Base-by-base conservation (phyloP, 2,888 invertebrate species). In the Pandemis cinnamomeana region DNA sequence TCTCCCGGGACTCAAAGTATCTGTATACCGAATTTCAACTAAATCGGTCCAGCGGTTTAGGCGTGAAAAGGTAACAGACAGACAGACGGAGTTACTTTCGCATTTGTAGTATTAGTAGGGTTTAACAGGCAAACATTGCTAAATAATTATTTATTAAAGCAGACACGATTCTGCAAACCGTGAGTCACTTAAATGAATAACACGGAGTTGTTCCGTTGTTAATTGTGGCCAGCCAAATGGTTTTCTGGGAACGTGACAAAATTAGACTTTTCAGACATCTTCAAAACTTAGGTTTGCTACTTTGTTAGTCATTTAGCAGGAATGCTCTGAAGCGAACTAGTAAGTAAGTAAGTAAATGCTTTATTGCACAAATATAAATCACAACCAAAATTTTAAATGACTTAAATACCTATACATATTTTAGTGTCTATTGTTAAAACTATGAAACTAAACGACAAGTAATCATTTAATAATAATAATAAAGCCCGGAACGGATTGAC, bases 101-200 rank as follows among this genome's bases (percentile, higher is more conserved):
- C n/a, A 51, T 13, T 51, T 51, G 15, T 13, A 51, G 7, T 7
- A 13, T 51, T n/a, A 7, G n/a, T n/a, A 36, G 27, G 27, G 27
- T 4, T n/a, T 51, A 51, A 51, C n/a, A 51, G n/a, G n/a, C 51
- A 51, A n/a, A 51, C 51, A 51, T 51, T 46, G 46, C 11, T 11
- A 46, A 46, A 20, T 55, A 8, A 20, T 15, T 55, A 44, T 66
- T 73, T 70, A 46, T 20, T 11, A 46, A 70, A 74, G 64, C 70
- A 61, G 61, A 53, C 73, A 66, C 42, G 69, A 5, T 66, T 70
- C 69, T 64, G n/a, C 41, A 36, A 61, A 61, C 46, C 42, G 61
- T 67, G 74, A 71, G 44, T 74, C 74, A 74, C 48, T 46, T 2
- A n/a, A 64, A 53, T 66, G 44, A 61, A 67, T 67, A 66, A 53